Evolutionary conservation across 2,113 vertebrate species (phyloP), one percentile per base, ranked within the genome.

Genomic region (Phaethon lepturus): DNA sequence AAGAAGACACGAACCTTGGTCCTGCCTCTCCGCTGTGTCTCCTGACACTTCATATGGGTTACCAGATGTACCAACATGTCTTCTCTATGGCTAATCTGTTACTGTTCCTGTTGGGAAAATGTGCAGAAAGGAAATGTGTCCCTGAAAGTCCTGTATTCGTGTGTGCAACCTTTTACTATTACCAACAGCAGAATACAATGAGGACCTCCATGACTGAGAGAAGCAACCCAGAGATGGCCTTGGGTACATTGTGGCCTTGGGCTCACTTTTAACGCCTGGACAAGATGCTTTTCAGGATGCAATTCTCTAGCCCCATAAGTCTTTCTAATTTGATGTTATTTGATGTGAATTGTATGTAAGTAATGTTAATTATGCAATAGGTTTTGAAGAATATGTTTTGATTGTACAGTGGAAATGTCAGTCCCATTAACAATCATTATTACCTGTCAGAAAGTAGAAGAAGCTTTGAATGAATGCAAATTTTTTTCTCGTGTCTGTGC

Each of bases 371-470:
- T 97, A 97, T 78, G 93, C 68, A 76, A 85, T 55, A 88, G 83
- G 64, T 96, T 98, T 95, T 96, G 95, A 97, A 97, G 94, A 97
- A 97, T 80, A 96, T 85, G 93, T 97, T 97, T 98, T 96, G 88
- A 72, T 86, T 78, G 82, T 97, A 81, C 80, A 77, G 79, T 91
- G 92, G 93, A 97, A 98, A 98, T 98, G 98, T 97, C 98, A 98
- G 88, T 90, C 94, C 97, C 98, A 97, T 98, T 98, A 98, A 96
- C 96, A 91, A 81, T 97, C 95, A 94, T 97, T 95, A 97, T 96
- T 96, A 96, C 88, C 95, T 97, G 96, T 95, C 94, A 96, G 88
- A 83, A 95, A 84, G 86, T 66, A 93, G 95, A 75, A 94, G 81
- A 6, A 69, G 84, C 80, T 95, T 90, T 91, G 78, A 60, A 40